These are phyloP conservation scores for Rousettus leschenaultii DNA, from an alignment of 2,113 vertebrate species.

Conservation along the genomic window DNA sequence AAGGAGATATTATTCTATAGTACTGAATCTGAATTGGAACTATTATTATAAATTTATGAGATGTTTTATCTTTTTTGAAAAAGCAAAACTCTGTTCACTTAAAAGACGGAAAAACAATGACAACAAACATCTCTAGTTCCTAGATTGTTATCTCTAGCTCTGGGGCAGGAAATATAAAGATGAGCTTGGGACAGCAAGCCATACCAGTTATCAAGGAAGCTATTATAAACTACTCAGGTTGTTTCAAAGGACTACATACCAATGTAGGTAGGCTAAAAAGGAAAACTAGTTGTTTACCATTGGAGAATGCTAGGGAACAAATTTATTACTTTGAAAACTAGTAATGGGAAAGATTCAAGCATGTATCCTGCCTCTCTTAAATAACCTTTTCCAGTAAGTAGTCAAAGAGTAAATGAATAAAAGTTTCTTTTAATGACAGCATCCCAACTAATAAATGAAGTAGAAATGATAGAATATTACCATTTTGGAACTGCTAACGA, in stretches of 20 bases:
- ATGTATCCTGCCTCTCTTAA: neutral
- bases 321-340: conserved; percentile 8
- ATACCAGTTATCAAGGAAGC: neutral
- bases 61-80: neutral
- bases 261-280: neutral
- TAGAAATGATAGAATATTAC: neutral
- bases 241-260: neutral
- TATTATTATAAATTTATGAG: neutral
- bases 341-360: neutral
- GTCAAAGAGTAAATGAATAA: neutral
- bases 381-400: neutral
- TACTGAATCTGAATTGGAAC: neutral
- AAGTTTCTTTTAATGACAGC: neutral
- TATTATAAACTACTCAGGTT: neutral
- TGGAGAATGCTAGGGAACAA: neutral
- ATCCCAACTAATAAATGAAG: neutral
- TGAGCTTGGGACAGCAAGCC: neutral
- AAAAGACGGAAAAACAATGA: neutral
- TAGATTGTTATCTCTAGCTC: neutral
- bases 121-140: neutral
- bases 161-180: neutral
- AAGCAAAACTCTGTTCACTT: neutral
- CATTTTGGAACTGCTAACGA: neutral
- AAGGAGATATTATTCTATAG: neutral
- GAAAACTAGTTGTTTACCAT: neutral